phyloP scores from a whole-genome alignment of 2,888 invertebrate species.

The Vesta saturnalis region DNA sequence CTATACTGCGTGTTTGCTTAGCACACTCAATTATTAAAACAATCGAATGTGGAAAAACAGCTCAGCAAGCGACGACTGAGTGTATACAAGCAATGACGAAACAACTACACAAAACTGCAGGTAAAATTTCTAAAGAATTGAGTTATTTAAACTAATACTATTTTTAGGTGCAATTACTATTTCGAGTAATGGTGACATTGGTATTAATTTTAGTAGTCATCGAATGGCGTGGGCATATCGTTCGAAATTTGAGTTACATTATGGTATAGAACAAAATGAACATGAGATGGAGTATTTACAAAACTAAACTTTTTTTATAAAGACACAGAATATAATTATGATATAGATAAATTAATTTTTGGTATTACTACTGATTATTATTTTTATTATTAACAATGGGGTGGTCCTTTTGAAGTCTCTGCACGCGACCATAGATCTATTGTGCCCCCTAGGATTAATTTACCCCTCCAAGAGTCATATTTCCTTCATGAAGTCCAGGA shows the following conservation, averaged over 20 bases:
- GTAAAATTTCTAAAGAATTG: slow-evolving; percentile 22
- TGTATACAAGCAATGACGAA: slow-evolving; percentile 74
- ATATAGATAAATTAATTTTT: neutral
- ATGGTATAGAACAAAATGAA: slow-evolving; percentile 69
- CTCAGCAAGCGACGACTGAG: slow-evolving; percentile 71
- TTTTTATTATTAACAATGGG: too few species aligned
- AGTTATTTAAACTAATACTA: neutral
- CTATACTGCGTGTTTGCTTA: slow-evolving; percentile 80
- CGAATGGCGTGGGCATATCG: slow-evolving; percentile 77
- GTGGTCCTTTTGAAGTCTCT: too few species aligned
- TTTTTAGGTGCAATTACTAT: slow-evolving; percentile 71
- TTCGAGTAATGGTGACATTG: slow-evolving; percentile 71
- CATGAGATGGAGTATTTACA: slow-evolving; percentile 49
- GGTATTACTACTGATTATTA: too few species aligned
- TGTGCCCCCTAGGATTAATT: too few species aligned
- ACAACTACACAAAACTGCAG: slow-evolving; percentile 77
- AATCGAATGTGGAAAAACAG: slow-evolving; percentile 69
- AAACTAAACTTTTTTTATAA: slow-evolving; percentile 1
- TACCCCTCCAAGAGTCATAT: too few species aligned
- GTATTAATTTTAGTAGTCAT: slow-evolving; percentile 73
- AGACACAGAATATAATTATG: neutral
- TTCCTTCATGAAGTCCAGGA: too few species aligned
- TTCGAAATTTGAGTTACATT: slow-evolving; percentile 57
- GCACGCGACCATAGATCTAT: too few species aligned
- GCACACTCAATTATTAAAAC: slow-evolving; percentile 75